Conservation (phyloP, 2,888 invertebrate genomes). For the Aricia artaxerxes region DNA sequence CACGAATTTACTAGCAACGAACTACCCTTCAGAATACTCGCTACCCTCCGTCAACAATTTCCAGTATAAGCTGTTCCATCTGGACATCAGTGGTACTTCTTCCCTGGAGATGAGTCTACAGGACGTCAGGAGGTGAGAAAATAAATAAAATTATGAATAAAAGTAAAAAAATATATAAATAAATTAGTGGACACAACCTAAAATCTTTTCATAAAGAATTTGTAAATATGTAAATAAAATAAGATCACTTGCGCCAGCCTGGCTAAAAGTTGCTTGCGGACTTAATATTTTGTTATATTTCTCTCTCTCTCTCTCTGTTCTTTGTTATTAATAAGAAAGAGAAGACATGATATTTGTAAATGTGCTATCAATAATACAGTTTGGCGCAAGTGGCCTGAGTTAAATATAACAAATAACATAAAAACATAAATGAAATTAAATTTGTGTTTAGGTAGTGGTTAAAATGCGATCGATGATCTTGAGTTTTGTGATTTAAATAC, state of each 20-base stretch:
- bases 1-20: slow-evolving; percentile 65
- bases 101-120: slow-evolving; percentile 85
- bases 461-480: too few relatives aligned
- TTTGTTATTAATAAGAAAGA: too few relatives aligned
- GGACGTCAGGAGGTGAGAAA: slow-evolving; percentile 84
- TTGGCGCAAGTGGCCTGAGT: too few relatives aligned
- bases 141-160: slow-evolving; percentile 5
- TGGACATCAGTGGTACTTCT: slow-evolving; percentile 88
- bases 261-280: not conserved
- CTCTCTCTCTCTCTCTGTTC: too few relatives aligned
- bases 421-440: too few relatives aligned
- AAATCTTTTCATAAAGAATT: slow-evolving; percentile 35
- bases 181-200: slow-evolving; percentile 41
- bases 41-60: slow-evolving; percentile 83
- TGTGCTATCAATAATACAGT: too few relatives aligned
- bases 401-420: too few relatives aligned
- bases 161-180: too few relatives aligned
- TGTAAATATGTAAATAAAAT: slow-evolving; percentile 28
- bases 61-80: slow-evolving; percentile 86
- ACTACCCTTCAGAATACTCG: slow-evolving; percentile 79
- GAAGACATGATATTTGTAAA: too few relatives aligned
- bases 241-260: not conserved
- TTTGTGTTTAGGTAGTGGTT: too few relatives aligned
- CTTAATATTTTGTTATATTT: not conserved
- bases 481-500: too few relatives aligned